A percentile compares a stretch with the other conserved stretches of the same genome.
Conservation (phyloP, 2,113 vertebrate species). For the Microcebus griseorufus region DNA sequence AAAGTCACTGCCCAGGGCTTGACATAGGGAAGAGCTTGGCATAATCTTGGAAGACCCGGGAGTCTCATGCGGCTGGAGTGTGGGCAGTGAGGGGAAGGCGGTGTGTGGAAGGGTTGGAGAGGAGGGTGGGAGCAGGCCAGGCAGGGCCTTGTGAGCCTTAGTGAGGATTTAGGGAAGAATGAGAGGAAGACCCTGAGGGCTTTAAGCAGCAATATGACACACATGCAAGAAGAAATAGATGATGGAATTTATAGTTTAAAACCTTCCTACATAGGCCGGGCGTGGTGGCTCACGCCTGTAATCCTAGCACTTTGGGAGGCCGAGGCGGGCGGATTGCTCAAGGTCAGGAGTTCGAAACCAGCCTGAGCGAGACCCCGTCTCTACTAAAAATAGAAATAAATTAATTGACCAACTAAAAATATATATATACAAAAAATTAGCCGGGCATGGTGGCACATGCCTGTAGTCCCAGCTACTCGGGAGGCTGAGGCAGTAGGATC, state of each 20-base stretch:
- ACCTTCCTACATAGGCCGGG: background rate
- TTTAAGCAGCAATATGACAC: background rate
- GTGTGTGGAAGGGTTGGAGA: background rate
- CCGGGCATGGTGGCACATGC: no score
- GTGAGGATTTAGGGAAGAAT: background rate
- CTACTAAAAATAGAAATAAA: no score
- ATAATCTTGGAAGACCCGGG: background rate
- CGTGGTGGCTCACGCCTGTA: no score
- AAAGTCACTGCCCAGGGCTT: background rate
- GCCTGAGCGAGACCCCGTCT: no score
- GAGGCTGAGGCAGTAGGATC: no score
- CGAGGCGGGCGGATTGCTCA: no score
- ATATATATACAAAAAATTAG: no score
- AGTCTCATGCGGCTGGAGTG: background rate
- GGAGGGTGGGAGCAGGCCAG: background rate
- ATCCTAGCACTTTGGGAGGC: no score
- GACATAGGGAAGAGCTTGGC: background rate
- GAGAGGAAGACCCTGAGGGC: background rate
- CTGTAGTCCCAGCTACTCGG: no score
- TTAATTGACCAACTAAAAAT: no score
- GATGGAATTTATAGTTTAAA: background rate
- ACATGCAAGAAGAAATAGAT: constrained; percentile 2
- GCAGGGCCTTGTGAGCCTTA: background rate
- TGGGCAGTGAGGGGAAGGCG: background rate
- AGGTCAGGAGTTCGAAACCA: no score